Percentiles rank a stretch among this genome's conserved stretches.
phyloP scores from a whole-genome alignment of 2,797 vertebrate species.

The Ceyx erithaca region DNA sequence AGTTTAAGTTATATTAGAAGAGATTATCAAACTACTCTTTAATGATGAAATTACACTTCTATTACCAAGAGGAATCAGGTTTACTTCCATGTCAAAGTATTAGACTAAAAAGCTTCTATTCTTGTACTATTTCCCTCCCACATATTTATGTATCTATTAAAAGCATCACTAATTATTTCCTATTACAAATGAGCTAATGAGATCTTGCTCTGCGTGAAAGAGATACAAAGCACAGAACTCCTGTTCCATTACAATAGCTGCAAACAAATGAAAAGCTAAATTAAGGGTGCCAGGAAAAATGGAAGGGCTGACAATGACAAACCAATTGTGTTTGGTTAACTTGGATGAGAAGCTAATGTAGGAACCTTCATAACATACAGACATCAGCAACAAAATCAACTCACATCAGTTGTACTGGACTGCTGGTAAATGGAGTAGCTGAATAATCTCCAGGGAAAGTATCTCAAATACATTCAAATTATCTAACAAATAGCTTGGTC shows the following conservation, averaged over 20 bases:
- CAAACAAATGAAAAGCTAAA: constrained; percentile 9
- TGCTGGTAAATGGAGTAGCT: background rate
- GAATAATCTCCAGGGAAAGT: background rate
- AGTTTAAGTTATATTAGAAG: background rate
- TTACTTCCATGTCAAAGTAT: background rate
- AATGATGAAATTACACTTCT: no score
- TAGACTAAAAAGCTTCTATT: background rate
- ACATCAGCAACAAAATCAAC: background rate
- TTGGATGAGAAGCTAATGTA: background rate
- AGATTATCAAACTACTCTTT: background rate
- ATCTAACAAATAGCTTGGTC: background rate
- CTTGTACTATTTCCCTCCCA: background rate
- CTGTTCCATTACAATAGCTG: background rate
- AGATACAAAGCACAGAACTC: background rate
- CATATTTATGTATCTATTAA: constrained; percentile 12
- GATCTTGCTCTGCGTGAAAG: background rate
- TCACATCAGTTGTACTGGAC: background rate
- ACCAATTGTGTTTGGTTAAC: background rate
- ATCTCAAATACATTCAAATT: background rate
- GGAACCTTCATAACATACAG: background rate
- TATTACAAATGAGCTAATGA: constrained; percentile 43
- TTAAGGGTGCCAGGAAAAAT: background rate
- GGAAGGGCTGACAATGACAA: background rate
- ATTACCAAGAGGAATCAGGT: background rate
- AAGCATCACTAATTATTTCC: constrained; percentile 39